These are phyloP conservation scores for Agrochola litura DNA, from an alignment of 2,888 invertebrate species.

Conservation along the genomic window DNA sequence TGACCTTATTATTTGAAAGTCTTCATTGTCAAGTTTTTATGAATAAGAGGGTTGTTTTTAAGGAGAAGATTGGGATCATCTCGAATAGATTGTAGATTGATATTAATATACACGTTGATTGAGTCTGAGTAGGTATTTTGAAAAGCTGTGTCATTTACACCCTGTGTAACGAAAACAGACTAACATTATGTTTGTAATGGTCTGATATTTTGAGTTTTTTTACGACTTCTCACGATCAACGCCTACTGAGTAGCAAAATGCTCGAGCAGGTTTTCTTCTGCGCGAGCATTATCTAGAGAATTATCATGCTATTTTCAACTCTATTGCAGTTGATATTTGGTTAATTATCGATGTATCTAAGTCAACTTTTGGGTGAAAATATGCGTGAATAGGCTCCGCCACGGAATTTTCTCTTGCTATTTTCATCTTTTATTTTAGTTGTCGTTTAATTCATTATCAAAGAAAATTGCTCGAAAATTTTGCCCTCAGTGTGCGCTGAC, in stretches of 20 bases:
- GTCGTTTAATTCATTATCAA: not conserved
- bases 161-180: not conserved
- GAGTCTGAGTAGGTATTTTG: constrained; percentile 15
- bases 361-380: not conserved
- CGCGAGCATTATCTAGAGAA: not conserved
- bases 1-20: not conserved
- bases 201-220: constrained; percentile 9
- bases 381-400: too few relatives aligned
- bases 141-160: constrained; percentile 9
- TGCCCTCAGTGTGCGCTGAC: constrained; percentile 13
- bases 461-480: not conserved
- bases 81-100: constrained; percentile 33
- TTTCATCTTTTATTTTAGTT: not conserved
- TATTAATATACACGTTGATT: constrained; percentile 28
- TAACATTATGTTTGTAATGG: not conserved
- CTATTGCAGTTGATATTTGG: not conserved
- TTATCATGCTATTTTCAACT: not conserved
- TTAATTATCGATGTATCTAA: not conserved
- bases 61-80: constrained; percentile 12
- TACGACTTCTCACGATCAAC: not conserved
- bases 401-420: not conserved
- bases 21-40: constrained; percentile 13
- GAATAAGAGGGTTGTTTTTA: constrained; percentile 16
- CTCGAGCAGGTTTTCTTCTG: not conserved
- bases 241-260: not conserved